Evolutionary conservation across 2,888 invertebrate genomes (phyloP).

Genomic region (Noctua pronuba): DNA sequence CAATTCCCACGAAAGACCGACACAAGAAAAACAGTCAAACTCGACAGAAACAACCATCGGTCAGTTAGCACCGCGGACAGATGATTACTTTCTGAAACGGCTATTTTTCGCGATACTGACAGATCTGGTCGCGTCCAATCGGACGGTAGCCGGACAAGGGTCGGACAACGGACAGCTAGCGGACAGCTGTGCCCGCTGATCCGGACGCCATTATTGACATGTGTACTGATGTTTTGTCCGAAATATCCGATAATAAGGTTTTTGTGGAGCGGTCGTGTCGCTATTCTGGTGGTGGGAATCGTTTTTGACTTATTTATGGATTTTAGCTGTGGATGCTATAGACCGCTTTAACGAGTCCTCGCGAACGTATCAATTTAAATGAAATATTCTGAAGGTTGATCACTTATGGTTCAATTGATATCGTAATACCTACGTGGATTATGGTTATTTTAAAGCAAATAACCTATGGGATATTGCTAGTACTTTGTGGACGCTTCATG

Average conservation of each 20-base stretch:
- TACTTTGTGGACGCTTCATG: too few species aligned
- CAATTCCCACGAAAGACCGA: not conserved
- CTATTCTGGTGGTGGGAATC: not conserved
- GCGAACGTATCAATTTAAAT: too few species aligned
- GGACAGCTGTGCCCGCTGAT: constrained; percentile 38
- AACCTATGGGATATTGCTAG: too few species aligned
- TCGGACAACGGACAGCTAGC: constrained; percentile 49
- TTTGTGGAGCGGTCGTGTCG: not conserved
- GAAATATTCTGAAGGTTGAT: too few species aligned
- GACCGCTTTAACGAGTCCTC: too few species aligned
- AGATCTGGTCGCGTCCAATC: constrained; percentile 61
- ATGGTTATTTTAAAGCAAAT: too few species aligned
- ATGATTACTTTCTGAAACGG: constrained; percentile 64
- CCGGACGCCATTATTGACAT: constrained; percentile 58
- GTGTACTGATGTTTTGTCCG: constrained; percentile 58
- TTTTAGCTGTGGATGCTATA: not conserved
- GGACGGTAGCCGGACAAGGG: constrained; percentile 62
- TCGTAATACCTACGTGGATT: too few species aligned
- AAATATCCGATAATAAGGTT: constrained; percentile 33
- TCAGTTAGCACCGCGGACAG: constrained; percentile 28
- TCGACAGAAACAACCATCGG: constrained; percentile 9
- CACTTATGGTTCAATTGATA: too few species aligned
- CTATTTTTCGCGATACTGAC: constrained; percentile 57
- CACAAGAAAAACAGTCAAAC: constrained; percentile 27
- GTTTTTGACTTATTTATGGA: not conserved